Conservation (phyloP, 2,888 invertebrate genomes). For the Mythimna ferrago region DNA sequence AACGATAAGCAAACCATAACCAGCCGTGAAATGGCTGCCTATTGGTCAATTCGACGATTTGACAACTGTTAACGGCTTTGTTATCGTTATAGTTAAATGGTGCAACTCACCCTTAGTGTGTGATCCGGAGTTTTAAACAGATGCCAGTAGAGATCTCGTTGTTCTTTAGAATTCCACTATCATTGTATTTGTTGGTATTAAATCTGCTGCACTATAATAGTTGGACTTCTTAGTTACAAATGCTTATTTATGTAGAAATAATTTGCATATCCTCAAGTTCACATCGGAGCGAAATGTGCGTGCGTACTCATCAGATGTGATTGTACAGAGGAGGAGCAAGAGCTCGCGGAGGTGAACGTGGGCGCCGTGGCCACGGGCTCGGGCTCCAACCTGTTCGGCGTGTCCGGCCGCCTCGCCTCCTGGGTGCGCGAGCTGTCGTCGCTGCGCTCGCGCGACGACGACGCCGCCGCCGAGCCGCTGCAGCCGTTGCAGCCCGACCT, state of each 20-base stretch:
- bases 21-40: too few relatives aligned
- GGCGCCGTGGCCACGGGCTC: constrained; percentile 88
- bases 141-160: constrained; percentile 6
- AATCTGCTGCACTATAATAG: constrained; percentile 30
- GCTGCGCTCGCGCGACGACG: constrained; percentile 83
- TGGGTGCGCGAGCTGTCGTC: constrained; percentile 89
- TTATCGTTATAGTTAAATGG: too few relatives aligned
- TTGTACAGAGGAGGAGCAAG: constrained; percentile 83
- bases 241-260: constrained; percentile 18
- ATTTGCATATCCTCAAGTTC: neutral
- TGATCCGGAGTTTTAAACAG: constrained; percentile 5
- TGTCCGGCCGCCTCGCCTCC: constrained; percentile 87
- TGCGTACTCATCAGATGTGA: neutral
- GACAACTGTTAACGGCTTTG: too few relatives aligned
- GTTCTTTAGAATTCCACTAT: constrained; percentile 32
- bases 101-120: too few relatives aligned
- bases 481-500: constrained; percentile 68
- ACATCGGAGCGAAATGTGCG: too few relatives aligned
- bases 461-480: constrained; percentile 80
- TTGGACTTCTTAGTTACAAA: constrained; percentile 22
- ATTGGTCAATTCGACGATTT: too few relatives aligned
- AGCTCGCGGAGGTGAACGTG: constrained; percentile 84
- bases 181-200: constrained; percentile 35
- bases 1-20: too few relatives aligned
- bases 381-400: constrained; percentile 88